Conservation (phyloP, 1,140 invertebrate species). For the Euwallacea similis region DNA sequence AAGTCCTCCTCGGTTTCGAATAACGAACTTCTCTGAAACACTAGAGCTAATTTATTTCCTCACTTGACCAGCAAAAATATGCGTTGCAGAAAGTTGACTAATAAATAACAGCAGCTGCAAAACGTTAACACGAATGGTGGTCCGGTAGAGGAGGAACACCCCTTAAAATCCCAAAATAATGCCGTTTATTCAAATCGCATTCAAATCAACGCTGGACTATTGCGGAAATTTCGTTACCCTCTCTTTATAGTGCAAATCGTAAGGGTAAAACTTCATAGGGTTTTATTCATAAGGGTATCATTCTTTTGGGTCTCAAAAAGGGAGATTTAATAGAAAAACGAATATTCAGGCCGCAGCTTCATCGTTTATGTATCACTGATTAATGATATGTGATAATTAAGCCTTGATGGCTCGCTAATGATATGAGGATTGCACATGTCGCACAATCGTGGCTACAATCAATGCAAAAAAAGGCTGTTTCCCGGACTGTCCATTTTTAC, state of each 20-base stretch:
- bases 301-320: background rate
- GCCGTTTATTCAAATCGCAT: constrained; percentile 39
- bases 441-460: too few relatives aligned
- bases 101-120: too few relatives aligned
- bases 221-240: constrained; percentile 24
- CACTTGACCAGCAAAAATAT: too few relatives aligned
- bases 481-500: too few relatives aligned
- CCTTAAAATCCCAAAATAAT: constrained; percentile 36
- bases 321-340: background rate
- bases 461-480: too few relatives aligned
- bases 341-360: background rate
- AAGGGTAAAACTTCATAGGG: constrained; percentile 28
- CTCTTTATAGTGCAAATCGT: constrained; percentile 25
- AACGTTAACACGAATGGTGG: too few relatives aligned
- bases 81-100: too few relatives aligned
- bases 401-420: background rate
- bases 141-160: constrained; percentile 4
- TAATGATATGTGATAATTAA: background rate
- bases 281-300: background rate
- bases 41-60: too few relatives aligned
- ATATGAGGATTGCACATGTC: too few relatives aligned
- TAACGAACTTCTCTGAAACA: too few relatives aligned
- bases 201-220: constrained; percentile 32
- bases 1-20: too few relatives aligned
- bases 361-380: background rate